Percentiles rank a stretch among this genome's conserved stretches.
phyloP scores from a whole-genome alignment of 1,140 invertebrate species.

The Bactericera cockerelli region DNA sequence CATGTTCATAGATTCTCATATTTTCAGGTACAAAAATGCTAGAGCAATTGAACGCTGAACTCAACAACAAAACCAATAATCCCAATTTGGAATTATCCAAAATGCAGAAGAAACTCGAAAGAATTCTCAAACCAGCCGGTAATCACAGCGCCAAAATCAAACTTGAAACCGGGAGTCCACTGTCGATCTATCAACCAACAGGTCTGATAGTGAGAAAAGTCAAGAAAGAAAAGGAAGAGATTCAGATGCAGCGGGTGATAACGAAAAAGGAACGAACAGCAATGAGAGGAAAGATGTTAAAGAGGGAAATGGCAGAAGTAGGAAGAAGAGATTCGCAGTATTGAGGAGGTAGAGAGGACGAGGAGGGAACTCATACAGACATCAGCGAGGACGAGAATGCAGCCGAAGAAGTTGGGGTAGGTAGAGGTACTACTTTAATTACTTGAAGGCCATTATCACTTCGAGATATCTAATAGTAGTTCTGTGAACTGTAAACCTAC shows the following conservation, averaged over 20 bases:
- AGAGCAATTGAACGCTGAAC: constrained; percentile 8
- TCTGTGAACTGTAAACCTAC: too few species aligned
- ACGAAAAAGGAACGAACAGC: too few species aligned
- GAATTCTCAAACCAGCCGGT: neutral
- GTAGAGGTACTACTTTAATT: too few species aligned
- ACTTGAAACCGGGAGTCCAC: neutral
- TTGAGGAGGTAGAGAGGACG: neutral
- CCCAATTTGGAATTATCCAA: neutral
- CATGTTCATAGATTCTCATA: too few species aligned
- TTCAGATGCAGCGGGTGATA: too few species aligned
- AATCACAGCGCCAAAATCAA: too few species aligned
- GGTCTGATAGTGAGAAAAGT: neutral
- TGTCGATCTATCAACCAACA: neutral
- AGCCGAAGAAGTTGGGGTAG: neutral
- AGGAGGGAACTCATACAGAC: neutral
- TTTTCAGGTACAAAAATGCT: constrained; percentile 6
- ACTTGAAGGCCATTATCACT: too few species aligned
- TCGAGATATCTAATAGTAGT: too few species aligned
- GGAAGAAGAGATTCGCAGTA: neutral
- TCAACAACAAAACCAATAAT: neutral
- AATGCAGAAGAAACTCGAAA: constrained; percentile 1
- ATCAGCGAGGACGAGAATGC: neutral
- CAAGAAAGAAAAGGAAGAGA: neutral
- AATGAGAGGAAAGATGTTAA: neutral
- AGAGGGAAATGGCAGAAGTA: neutral